phyloP scores from a whole-genome alignment of 2,797 vertebrate species.

The Rhynchotus rufescens region DNA sequence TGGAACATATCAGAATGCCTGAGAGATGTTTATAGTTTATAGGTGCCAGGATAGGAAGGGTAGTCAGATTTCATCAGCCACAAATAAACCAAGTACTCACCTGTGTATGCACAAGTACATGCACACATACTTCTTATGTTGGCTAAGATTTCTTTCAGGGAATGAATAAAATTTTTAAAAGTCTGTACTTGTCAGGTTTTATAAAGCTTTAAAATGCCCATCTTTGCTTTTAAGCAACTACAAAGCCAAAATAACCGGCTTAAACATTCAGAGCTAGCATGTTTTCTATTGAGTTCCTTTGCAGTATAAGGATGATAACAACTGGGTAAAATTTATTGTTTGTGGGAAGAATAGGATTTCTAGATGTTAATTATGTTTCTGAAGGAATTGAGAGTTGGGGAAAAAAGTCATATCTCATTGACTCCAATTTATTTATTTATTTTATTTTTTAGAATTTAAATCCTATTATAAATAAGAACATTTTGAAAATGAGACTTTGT shows the following conservation, averaged over 20 bases:
- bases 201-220: not conserved
- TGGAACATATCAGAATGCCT: not conserved
- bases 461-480: not conserved
- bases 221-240: not conserved
- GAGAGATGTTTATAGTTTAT: not conserved
- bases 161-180: not conserved
- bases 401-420: not conserved
- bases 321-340: not conserved
- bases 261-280: not conserved
- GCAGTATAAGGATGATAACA: not conserved
- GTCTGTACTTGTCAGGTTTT: not conserved
- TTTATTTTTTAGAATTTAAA: not conserved
- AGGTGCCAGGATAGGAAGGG: not conserved
- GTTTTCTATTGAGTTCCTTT: not conserved
- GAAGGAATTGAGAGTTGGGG: not conserved
- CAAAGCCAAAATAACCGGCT: not conserved
- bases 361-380: not conserved
- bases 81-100: not conserved
- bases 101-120: not conserved
- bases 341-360: not conserved
- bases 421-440: not conserved
- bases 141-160: not conserved
- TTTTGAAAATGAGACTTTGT: not conserved
- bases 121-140: fast-evolving
- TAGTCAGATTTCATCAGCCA: not conserved